A percentile compares a stretch with the other conserved stretches of the same genome.
Evolutionary conservation across 2,888 invertebrate genomes (phyloP).

Genomic region (Ennomos fuscantarius): DNA sequence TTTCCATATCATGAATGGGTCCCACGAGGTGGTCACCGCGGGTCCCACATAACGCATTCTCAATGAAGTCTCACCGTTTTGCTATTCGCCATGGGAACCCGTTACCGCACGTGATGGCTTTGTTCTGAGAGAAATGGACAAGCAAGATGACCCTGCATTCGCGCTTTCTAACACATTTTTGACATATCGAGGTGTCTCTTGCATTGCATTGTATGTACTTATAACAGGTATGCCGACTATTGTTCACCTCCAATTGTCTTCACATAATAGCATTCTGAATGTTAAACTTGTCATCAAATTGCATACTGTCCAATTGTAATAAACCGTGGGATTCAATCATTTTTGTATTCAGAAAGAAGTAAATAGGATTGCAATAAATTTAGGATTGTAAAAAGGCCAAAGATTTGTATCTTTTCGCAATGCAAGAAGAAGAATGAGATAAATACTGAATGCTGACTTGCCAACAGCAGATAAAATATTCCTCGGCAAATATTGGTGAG

Average conservation of each 20-base stretch:
- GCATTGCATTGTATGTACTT: background rate
- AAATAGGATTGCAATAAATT: too few relatives aligned
- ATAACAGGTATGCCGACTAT: background rate
- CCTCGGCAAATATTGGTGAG: conserved; percentile 4
- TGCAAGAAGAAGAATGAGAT: background rate
- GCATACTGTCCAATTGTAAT: too few relatives aligned
- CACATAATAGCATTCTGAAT: too few relatives aligned
- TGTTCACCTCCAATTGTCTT: too few relatives aligned
- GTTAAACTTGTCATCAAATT: too few relatives aligned
- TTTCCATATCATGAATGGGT: conserved; percentile 39
- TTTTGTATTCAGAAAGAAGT: too few relatives aligned
- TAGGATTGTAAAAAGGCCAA: too few relatives aligned
- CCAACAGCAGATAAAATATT: background rate
- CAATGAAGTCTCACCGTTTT: conserved; percentile 46
- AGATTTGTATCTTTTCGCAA: too few relatives aligned
- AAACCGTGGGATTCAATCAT: too few relatives aligned
- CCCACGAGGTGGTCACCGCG: conserved; percentile 25
- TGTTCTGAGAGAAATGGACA: conserved; percentile 26
- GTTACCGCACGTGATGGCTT: conserved; percentile 25
- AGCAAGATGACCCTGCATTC: conserved; percentile 15
- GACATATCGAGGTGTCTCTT: conserved; percentile 16
- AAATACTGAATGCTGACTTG: background rate
- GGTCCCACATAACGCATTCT: conserved; percentile 34
- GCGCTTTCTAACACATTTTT: conserved; percentile 27
- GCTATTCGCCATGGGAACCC: conserved; percentile 40